These are phyloP conservation scores for Chrysodeixis includens DNA, from an alignment of 2,888 invertebrate genomes.

Conservation along the genomic window DNA sequence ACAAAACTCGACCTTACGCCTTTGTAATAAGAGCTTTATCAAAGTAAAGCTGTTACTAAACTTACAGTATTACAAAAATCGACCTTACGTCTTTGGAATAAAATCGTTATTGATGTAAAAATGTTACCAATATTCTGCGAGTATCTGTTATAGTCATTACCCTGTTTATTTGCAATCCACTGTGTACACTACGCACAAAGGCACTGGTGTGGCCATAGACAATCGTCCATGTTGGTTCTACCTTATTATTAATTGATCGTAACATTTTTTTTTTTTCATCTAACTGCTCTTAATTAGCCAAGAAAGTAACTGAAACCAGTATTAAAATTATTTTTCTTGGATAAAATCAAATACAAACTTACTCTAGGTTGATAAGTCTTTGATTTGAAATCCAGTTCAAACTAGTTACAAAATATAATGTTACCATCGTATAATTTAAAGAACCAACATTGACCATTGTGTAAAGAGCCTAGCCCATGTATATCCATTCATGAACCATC, in stretches of 20 bases:
- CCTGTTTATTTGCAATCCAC: constrained; percentile 37
- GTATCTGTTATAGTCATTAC: constrained; percentile 61
- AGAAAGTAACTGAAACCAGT: no score
- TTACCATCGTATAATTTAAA: not conserved
- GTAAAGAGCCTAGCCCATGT: constrained; percentile 36
- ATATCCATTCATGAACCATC: constrained; percentile 50
- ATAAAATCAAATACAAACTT: no score
- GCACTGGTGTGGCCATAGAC: constrained; percentile 25
- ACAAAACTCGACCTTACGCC: not conserved
- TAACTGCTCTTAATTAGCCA: no score
- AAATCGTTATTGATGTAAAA: not conserved
- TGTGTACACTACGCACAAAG: constrained; percentile 41
- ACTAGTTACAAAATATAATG: no score
- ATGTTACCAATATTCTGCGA: not conserved
- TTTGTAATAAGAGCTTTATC: not conserved
- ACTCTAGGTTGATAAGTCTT: no score
- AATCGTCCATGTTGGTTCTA: constrained; percentile 12
- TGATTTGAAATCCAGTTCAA: no score
- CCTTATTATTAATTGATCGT: not conserved
- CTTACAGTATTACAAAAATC: no score
- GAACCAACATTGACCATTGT: constrained; percentile 14
- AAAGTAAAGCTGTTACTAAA: not conserved
- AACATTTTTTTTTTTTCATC: not conserved
- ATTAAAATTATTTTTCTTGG: no score
- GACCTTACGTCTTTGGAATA: not conserved